These are phyloP conservation scores for Myxocyprinus asiaticus DNA, from an alignment of 2,113 vertebrate genomes.

Conservation along the genomic window DNA sequence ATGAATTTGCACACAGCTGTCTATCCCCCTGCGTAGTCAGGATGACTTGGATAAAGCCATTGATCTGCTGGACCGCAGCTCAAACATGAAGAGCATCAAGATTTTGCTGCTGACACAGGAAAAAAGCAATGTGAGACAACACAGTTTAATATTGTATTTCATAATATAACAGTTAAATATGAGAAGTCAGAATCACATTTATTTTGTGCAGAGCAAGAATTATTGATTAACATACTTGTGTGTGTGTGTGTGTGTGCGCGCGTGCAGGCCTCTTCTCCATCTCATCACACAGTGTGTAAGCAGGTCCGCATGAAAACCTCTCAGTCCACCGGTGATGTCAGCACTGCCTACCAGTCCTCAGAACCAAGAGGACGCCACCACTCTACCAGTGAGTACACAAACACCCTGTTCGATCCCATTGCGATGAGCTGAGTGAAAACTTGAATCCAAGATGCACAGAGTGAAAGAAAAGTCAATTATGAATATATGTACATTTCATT, in stretches of 20 bases:
- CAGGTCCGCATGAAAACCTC: constrained; percentile 96
- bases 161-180: not conserved
- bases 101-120: constrained; percentile 88
- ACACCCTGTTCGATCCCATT: too few species aligned
- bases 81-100: constrained; percentile 94
- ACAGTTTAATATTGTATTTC: not conserved
- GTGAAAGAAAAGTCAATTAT: too few species aligned
- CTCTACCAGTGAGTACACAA: constrained; percentile 84
- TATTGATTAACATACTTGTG: not conserved
- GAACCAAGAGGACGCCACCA: constrained; percentile 91
- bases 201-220: not conserved
- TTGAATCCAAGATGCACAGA: too few species aligned
- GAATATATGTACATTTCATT: too few species aligned
- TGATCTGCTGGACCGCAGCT: constrained; percentile 90
- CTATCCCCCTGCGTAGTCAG: constrained; percentile 88
- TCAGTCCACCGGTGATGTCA: constrained; percentile 91
- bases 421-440: too few species aligned
- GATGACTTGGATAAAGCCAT: constrained; percentile 94
- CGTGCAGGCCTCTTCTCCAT: constrained; percentile 73
- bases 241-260: constrained; percentile 4
- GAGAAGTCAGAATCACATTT: too few species aligned
- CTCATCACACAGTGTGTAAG: constrained; percentile 83
- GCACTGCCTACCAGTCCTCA: constrained; percentile 81
- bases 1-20: constrained; percentile 75
- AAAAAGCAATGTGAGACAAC: constrained; percentile 83